Conservation (phyloP, 2,797 vertebrate species). For the Mionectes olivaceus region DNA sequence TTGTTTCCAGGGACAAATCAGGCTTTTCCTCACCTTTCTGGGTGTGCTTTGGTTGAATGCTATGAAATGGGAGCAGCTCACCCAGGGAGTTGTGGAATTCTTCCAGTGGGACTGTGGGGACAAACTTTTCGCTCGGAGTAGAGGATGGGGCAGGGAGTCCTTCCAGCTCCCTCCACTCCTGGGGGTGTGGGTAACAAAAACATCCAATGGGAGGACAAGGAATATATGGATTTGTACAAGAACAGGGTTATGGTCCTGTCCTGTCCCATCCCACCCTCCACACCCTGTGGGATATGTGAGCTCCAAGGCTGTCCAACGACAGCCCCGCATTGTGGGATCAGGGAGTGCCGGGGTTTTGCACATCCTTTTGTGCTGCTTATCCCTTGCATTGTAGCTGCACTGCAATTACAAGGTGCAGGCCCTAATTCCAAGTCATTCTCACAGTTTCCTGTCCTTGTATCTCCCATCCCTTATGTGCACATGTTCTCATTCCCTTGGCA, state of each 20-base stretch:
- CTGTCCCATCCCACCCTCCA: background rate
- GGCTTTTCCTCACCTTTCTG: background rate
- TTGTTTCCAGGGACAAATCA: background rate
- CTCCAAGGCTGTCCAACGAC: background rate
- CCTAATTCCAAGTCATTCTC: background rate
- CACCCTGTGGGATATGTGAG: background rate
- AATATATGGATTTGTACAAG: rapidly evolving
- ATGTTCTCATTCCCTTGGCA: background rate
- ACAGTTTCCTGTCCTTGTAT: background rate
- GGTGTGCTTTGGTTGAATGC: background rate
- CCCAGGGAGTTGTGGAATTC: background rate
- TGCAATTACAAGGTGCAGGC: background rate
- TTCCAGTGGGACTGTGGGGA: too few relatives aligned
- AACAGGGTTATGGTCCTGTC: background rate
- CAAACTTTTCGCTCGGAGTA: rapidly evolving
- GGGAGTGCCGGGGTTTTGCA: background rate
- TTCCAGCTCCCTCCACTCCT: background rate
- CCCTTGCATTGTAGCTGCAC: background rate
- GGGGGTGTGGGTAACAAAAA: rapidly evolving
- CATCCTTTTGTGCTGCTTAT: background rate
- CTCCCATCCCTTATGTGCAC: background rate
- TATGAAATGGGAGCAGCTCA: background rate
- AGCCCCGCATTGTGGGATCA: background rate
- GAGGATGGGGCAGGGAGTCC: background rate
- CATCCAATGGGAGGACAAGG: rapidly evolving